Evolutionary conservation across 2,113 vertebrate species (phyloP).

Genomic region (Gnathochromis pfefferi): DNA sequence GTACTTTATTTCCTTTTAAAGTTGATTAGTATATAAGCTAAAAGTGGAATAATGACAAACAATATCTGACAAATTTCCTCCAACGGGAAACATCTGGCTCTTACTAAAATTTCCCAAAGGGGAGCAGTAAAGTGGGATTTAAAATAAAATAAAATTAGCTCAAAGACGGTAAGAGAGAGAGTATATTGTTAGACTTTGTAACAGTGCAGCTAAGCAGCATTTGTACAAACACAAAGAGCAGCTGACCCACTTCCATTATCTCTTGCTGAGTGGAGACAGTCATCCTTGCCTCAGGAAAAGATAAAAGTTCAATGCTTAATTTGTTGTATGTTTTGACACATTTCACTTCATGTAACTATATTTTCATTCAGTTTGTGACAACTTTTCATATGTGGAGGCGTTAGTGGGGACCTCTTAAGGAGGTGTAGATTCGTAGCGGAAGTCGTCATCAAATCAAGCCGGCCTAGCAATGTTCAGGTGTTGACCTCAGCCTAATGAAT

Average conservation of each 20-base stretch:
- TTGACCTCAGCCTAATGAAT: background rate
- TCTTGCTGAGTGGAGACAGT: background rate
- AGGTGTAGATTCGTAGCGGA: background rate
- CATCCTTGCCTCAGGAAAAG: background rate
- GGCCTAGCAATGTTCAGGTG: background rate
- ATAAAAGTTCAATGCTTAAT: background rate
- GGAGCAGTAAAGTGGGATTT: background rate
- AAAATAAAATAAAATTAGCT: background rate
- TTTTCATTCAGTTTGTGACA: background rate
- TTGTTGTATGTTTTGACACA: background rate
- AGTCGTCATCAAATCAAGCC: background rate
- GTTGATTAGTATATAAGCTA: background rate
- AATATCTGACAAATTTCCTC: background rate
- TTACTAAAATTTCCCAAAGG: background rate
- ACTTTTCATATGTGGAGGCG: accelerated
- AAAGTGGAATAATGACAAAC: background rate
- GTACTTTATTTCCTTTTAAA: background rate
- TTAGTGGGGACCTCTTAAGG: background rate
- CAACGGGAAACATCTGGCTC: background rate
- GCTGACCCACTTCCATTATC: background rate
- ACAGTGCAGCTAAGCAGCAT: background rate
- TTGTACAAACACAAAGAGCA: background rate
- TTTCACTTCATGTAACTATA: background rate
- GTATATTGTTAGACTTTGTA: background rate
- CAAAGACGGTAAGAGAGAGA: background rate